A percentile compares a stretch with the other conserved stretches of the same genome.
Evolutionary conservation across 1,140 invertebrate species (phyloP).

Genomic region (Notospermus geniculatus): DNA sequence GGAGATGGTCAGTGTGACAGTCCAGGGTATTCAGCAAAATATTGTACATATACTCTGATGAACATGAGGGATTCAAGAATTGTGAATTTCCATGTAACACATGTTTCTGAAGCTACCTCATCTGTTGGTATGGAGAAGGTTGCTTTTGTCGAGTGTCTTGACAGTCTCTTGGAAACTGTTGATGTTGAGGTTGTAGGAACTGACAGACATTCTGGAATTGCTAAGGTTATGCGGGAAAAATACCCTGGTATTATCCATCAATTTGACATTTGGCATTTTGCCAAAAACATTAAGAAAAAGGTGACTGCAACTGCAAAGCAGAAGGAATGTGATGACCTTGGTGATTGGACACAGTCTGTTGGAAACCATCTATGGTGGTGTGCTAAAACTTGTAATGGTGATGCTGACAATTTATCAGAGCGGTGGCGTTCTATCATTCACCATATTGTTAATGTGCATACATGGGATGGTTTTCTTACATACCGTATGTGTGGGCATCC

Average conservation of each 20-base stretch:
- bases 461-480: too few species aligned
- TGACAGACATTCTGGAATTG: not conserved
- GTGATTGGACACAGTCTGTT: not conserved
- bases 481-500: too few species aligned
- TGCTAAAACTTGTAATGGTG: not conserved
- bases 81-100: not conserved
- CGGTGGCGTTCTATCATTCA: not conserved
- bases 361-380: not conserved
- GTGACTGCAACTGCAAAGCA: not conserved
- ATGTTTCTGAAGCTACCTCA: not conserved
- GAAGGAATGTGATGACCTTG: not conserved
- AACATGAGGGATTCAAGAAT: not conserved
- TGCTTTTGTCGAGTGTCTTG: not conserved
- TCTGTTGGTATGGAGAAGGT: not conserved
- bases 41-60: not conserved
- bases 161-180: too few species aligned
- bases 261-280: constrained; percentile 1
- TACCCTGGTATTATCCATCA: not conserved
- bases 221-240: not conserved
- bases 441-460: not conserved
- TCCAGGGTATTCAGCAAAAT: not conserved
- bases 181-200: too few species aligned
- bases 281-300: not conserved
- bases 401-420: not conserved
- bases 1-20: constrained; percentile 1